Percentiles rank a stretch among this genome's conserved stretches.
Conservation (phyloP, 2,113 vertebrate genomes). For the Murina feae region DNA sequence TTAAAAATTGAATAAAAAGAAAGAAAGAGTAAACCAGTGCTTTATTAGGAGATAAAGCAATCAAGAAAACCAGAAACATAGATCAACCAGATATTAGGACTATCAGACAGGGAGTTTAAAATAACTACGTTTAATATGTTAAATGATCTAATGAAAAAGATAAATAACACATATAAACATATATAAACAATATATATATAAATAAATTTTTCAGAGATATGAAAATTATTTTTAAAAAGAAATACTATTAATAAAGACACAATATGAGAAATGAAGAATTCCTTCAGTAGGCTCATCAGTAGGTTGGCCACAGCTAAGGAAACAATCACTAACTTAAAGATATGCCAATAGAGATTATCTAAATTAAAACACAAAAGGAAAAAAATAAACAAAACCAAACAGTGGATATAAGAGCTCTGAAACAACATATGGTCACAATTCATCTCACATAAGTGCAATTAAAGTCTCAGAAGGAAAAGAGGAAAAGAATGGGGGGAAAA, state of each 20-base stretch:
- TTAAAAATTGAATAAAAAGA: constrained; percentile 12
- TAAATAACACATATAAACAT: background rate
- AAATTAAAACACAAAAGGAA: background rate
- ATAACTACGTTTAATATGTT: background rate
- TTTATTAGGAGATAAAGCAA: constrained; percentile 23
- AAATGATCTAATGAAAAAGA: background rate
- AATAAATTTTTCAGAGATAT: background rate
- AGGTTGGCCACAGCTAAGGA: background rate
- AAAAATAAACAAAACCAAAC: background rate
- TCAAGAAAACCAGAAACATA: background rate
- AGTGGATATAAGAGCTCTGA: background rate
- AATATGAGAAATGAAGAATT: background rate
- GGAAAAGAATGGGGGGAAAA: background rate
- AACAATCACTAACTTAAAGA: background rate
- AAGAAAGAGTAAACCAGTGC: background rate
- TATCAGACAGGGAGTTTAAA: background rate
- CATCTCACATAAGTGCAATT: background rate
- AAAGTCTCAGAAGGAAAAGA: background rate
- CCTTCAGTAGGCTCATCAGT: background rate
- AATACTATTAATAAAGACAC: background rate
- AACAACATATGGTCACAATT: background rate
- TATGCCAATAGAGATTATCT: background rate
- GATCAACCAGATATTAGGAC: background rate
- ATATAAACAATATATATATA: background rate
- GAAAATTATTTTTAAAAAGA: background rate